Evolutionary conservation across 2,888 invertebrate species (phyloP), one percentile per base, ranked within the genome.

Genomic region (Dichetophora obliterata): DNA sequence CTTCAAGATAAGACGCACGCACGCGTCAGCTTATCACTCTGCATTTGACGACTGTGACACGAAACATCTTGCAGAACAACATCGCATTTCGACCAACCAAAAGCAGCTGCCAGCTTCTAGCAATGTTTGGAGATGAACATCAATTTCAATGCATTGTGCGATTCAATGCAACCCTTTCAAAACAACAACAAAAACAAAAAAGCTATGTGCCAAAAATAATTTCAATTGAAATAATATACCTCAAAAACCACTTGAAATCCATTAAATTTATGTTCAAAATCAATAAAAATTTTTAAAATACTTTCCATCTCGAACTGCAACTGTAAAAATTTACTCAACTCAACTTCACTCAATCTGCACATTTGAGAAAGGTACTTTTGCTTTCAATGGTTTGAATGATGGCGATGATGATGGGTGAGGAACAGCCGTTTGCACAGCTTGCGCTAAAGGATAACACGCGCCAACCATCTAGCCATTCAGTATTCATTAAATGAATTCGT

Each of bases 221-320:
- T 54, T 52, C 54, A 74, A 74, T 65, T 54, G 65, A 66, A 66
- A 71, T 5, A 50, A 52, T 48, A 59, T 37, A 71, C 59, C 24
- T 59, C 52, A 37, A 76, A 78, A 78, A 70, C 81, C 82, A 78
- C 82, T 82, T 81, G 79, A 82, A 81, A 82, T 81, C 81, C 82
- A 82, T 82, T 82, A 82, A 81, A 80, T 78, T 80, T 79, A 77
- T 76, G 63, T 75, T 81, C 75, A 71, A 79, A 80, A 78, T 61
- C 70, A 76, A 78, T 77, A 78, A 76, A 79, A 75, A 76, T 75
- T 69, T 27, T 76, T 75, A 63, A 79, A 81, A 80, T 75, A 77
- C 77, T 79, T 81, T 79, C 66, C 63, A 70, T 73, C 16, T n/a
- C 27, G 43, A 9, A 24, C 31, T 11, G 52, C 34, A 63, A 74